phyloP scores from a whole-genome alignment of 2,113 vertebrate species.

The Ailuropoda melanoleuca region DNA sequence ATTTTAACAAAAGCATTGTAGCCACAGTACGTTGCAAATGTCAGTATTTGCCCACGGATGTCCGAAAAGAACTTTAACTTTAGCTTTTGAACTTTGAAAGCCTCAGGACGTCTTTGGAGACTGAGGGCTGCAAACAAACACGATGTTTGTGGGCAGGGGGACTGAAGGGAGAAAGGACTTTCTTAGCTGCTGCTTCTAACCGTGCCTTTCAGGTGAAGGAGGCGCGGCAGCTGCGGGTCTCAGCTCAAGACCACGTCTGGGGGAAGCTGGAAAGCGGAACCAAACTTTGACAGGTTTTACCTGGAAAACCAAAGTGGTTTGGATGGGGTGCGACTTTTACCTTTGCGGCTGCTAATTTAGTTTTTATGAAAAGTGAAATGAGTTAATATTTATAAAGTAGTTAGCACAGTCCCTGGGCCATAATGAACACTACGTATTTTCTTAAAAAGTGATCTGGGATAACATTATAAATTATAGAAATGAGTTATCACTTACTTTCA shows the following conservation, averaged over 20 bases:
- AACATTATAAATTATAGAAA: not conserved
- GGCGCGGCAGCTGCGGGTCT: not conserved
- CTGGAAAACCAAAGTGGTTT: not conserved
- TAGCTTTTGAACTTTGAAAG: not conserved
- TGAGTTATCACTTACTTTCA: not conserved
- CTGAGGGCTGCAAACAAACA: not conserved
- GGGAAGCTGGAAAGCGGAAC: not conserved
- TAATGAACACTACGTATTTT: not conserved
- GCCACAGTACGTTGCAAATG: constrained; percentile 38
- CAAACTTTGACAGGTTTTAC: not conserved
- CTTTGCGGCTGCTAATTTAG: constrained; percentile 2
- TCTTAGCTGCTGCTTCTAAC: not conserved
- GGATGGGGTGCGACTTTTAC: not conserved
- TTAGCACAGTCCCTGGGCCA: not conserved
- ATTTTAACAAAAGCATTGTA: constrained; percentile 48
- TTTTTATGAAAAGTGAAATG: constrained; percentile 37
- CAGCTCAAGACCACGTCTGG: not conserved
- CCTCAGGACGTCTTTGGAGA: constrained; percentile 23
- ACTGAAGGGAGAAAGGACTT: constrained; percentile 1
- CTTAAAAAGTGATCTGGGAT: not conserved
- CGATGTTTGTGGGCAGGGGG: not conserved
- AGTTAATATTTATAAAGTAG: constrained; percentile 24
- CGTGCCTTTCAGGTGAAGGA: not conserved
- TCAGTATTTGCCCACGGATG: not conserved
- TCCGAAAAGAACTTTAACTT: constrained; percentile 35